A percentile compares a stretch with the other conserved stretches of the same genome.
These are phyloP conservation scores for Dynastes tityus DNA, from an alignment of 2,888 invertebrate genomes.

Conservation along the genomic window DNA sequence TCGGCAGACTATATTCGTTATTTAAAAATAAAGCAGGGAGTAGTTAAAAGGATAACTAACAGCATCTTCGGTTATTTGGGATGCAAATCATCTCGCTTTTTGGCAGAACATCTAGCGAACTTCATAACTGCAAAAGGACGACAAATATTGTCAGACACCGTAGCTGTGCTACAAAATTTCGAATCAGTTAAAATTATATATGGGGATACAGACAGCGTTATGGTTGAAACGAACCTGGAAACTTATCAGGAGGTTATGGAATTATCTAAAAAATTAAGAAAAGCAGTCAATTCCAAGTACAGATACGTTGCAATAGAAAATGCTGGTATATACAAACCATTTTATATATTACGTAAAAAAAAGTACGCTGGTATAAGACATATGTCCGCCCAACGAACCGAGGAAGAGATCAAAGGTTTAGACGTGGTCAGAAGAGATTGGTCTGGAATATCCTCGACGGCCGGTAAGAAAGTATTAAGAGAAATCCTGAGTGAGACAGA, in stretches of 20 bases:
- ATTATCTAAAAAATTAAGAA: slow-evolving; percentile 1
- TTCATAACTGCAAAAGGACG: slow-evolving; percentile 94
- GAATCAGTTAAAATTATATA: slow-evolving; percentile 95
- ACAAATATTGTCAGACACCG: slow-evolving; percentile 91
- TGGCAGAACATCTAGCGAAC: slow-evolving; percentile 96
- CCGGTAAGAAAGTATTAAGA: slow-evolving; percentile 12
- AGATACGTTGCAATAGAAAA: slow-evolving; percentile 25
- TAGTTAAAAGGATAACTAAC: slow-evolving; percentile 97
- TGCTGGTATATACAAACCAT: slow-evolving; percentile 35
- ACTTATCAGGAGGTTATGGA: slow-evolving; percentile 81
- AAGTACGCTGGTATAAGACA: slow-evolving; percentile 25
- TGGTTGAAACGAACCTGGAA: slow-evolving; percentile 95
- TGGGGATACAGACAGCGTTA: slow-evolving; percentile 99
- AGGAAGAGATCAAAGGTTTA: slow-evolving; percentile 31
- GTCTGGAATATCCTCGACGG: slow-evolving; percentile 23
- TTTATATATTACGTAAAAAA: slow-evolving; percentile 24
- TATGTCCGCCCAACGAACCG: neutral
- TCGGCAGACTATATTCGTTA: neutral
- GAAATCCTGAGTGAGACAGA: neutral
- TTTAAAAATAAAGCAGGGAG: slow-evolving; percentile 79
- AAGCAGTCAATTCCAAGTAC: slow-evolving; percentile 23
- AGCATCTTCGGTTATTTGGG: slow-evolving; percentile 99
- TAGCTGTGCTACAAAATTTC: slow-evolving; percentile 79
- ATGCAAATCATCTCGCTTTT: slow-evolving; percentile 91
- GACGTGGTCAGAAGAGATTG: slow-evolving; percentile 37